Evolutionary conservation across 2,888 invertebrate species (phyloP).

Genomic region (Archips xylosteana): DNA sequence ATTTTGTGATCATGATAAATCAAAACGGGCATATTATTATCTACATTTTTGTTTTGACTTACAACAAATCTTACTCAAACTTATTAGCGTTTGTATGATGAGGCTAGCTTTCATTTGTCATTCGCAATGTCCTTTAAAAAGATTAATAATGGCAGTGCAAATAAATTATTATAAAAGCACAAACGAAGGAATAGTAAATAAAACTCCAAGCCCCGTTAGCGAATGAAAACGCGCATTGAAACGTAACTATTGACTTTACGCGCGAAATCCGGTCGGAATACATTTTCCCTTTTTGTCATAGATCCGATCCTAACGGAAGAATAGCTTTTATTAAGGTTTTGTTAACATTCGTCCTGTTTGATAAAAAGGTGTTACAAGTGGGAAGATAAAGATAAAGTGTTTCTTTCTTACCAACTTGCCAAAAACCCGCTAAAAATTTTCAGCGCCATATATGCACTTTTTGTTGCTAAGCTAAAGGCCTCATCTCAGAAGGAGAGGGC

Average conservation of each 20-base stretch:
- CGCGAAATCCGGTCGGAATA: slow-evolving; percentile 48
- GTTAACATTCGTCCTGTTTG: slow-evolving; percentile 21
- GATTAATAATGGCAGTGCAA: background rate
- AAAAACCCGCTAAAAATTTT: no score
- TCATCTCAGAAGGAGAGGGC: no score
- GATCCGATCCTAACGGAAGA: slow-evolving; percentile 31
- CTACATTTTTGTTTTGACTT: no score
- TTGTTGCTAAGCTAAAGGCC: no score
- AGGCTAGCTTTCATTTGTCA: no score
- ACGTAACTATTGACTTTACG: slow-evolving; percentile 59
- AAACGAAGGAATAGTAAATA: background rate
- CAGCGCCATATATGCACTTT: no score
- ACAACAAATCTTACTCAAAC: no score
- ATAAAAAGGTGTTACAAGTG: background rate
- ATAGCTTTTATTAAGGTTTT: slow-evolving; percentile 37
- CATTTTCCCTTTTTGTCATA: slow-evolving; percentile 44
- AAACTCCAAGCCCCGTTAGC: background rate
- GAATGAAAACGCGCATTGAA: slow-evolving; percentile 49
- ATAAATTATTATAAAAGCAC: background rate
- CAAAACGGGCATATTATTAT: no score
- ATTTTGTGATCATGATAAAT: no score
- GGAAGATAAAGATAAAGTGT: background rate
- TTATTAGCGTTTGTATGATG: no score
- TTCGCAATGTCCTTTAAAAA: no score
- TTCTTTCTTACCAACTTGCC: background rate